Base-by-base conservation (phyloP, 1,140 invertebrate genomes). In the Phthorimaea operculella region DNA sequence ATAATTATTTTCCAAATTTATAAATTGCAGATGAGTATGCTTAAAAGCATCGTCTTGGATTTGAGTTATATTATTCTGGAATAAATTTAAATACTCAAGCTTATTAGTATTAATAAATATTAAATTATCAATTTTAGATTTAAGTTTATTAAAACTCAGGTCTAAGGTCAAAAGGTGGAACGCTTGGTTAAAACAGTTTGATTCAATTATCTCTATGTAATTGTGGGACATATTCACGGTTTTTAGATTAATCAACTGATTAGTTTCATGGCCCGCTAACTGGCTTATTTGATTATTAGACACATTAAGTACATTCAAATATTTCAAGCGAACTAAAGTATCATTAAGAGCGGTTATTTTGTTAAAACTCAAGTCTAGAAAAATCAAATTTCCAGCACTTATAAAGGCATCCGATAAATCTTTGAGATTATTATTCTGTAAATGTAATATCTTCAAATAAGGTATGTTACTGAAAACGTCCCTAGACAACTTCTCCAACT, bases 131-230 rank as follows among this genome's bases (percentile, higher is more conserved):
- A 81, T 72, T 9, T 44, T 28, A 6, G 68, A 62, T 1, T 48
- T 64, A 34, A 83, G 76, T 52, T 49, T 63, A 59, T 83, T 83
- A 49, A 72, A 57, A 52, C 68, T 75, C 9, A 83, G 57, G 62
- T 83, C 76, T 17, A 79, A 18, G 4, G n/a, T 28, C 51, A 60
- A 34, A 54, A 83, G 68, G 55, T 68, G 62, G 33, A 68, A 58
- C 11, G 67, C 68, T 56, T 74, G 66, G 44, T 66, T 72, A 51
- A 80, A 80, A 59, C 72, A 76, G 57, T 76, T 74, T 0, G 64
- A 68, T 48, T 83, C 77, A 7, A 83, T 34, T 8, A 34, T 50
- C 57, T 70, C 59, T 36, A 83, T 68, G 6, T 11, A 55, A 65
- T 81, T 83, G 51, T 76, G 45, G 2, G 75, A 77, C 47, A 74